A percentile compares a stretch with the other conserved stretches of the same genome.
Conservation (phyloP, 2,797 vertebrate genomes). For the Sciurus vulgaris region DNA sequence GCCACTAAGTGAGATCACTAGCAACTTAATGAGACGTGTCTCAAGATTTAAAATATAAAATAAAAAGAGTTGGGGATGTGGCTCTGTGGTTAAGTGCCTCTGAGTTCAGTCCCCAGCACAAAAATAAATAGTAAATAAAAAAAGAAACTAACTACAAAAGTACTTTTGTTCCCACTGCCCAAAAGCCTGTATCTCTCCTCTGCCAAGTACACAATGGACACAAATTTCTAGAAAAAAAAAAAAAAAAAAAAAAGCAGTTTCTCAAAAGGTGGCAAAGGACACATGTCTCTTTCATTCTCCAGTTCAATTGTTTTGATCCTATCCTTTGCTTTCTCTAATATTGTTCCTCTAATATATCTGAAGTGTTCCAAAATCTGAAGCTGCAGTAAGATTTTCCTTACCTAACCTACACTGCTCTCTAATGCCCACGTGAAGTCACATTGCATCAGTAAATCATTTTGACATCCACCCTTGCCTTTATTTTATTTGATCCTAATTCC, state of each 20-base stretch:
- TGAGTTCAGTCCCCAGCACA: too few species aligned
- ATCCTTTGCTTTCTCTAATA: background rate
- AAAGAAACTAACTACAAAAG: background rate
- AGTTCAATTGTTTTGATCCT: background rate
- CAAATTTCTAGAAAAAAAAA: background rate
- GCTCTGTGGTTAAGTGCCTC: too few species aligned
- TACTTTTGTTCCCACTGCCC: background rate
- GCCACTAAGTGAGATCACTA: too few species aligned
- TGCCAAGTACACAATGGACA: background rate
- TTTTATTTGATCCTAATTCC: background rate
- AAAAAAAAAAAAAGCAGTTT: background rate
- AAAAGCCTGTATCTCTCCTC: background rate
- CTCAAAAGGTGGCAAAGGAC: background rate
- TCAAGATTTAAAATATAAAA: too few species aligned
- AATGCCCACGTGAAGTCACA: background rate
- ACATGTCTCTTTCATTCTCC: background rate
- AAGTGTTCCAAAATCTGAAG: background rate
- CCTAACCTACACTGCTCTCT: background rate
- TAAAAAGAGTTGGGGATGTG: too few species aligned
- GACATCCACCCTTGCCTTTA: background rate
- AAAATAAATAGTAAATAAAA: too few species aligned
- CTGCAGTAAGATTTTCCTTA: accelerated
- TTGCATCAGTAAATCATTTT: background rate
- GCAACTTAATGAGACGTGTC: too few species aligned
- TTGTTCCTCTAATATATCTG: background rate